Percentiles rank a stretch among this genome's conserved stretches.
Evolutionary conservation across 2,888 invertebrate genomes (phyloP).

Genomic region (Acronicta leporina): DNA sequence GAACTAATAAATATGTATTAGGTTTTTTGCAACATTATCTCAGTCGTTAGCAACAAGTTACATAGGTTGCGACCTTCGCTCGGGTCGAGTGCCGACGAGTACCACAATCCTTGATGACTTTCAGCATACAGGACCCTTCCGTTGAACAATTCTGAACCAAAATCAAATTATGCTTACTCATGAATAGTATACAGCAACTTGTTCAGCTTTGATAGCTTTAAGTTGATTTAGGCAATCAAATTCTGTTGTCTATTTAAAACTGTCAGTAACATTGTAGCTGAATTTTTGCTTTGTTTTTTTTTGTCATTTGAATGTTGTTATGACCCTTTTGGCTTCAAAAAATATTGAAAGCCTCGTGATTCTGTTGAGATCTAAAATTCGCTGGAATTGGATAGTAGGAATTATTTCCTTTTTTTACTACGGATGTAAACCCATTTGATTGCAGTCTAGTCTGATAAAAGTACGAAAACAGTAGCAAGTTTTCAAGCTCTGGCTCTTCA

Average conservation of each 20-base stretch:
- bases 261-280: not conserved
- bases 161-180: conserved; percentile 21
- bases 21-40: conserved; percentile 33
- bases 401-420: too few relatives aligned
- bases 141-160: conserved; percentile 32
- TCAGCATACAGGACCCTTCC: conserved; percentile 24
- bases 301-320: not conserved
- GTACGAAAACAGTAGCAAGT: too few relatives aligned
- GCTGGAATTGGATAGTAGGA: too few relatives aligned
- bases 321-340: too few relatives aligned
- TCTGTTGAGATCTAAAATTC: too few relatives aligned
- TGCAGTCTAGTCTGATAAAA: too few relatives aligned
- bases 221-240: not conserved
- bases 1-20: conserved; percentile 40
- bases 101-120: conserved; percentile 24
- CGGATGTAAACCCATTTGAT: too few relatives aligned
- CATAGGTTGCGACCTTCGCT: conserved; percentile 30
- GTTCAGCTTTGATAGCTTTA: not conserved
- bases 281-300: not conserved
- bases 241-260: not conserved
- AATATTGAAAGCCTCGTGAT: too few relatives aligned
- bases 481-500: too few relatives aligned
- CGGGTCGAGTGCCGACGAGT: conserved; percentile 14
- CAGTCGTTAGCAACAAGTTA: conserved; percentile 33
- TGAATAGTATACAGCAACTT: not conserved